phyloP scores from a whole-genome alignment of 2,888 invertebrate species.

The Suillia variegata region DNA sequence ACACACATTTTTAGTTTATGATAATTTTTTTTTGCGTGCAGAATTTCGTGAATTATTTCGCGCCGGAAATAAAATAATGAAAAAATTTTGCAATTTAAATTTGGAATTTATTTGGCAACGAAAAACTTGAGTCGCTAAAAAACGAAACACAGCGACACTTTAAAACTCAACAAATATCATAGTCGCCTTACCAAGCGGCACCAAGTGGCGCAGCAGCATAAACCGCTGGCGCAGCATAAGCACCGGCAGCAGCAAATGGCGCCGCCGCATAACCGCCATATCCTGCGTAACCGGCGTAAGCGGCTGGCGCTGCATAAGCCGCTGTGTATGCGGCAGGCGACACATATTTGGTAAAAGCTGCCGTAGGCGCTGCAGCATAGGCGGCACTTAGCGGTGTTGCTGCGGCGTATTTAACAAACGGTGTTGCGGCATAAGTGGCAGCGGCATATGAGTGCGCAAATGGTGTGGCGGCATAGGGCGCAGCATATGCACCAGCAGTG shows the following conservation, averaged over 20 bases:
- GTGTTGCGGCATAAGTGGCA: conserved; percentile 29
- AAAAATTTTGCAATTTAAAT: background rate
- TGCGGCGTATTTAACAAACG: conserved; percentile 9
- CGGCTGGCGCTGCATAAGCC: background rate
- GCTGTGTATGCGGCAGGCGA: background rate
- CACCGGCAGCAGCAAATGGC: conserved; percentile 16
- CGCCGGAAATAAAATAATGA: too few species aligned
- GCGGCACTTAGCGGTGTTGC: conserved; percentile 12
- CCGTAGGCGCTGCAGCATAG: background rate
- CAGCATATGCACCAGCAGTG: conserved; percentile 15
- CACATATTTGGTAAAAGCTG: background rate
- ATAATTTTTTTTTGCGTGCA: too few species aligned
- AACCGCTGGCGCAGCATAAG: conserved; percentile 24
- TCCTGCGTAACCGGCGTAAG: conserved; percentile 1
- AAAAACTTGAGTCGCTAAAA: background rate
- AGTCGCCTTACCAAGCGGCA: background rate
- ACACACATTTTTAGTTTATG: too few species aligned
- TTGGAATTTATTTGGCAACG: background rate
- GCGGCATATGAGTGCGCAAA: conserved; percentile 6
- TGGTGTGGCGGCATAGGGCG: background rate
- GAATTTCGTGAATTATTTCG: too few species aligned
- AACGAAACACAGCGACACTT: background rate
- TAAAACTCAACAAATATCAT: background rate
- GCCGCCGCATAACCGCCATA: background rate
- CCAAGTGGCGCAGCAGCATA: background rate